Evolutionary conservation across 1,140 invertebrate species (phyloP).

Genomic region (Solenopsis fugax): DNA sequence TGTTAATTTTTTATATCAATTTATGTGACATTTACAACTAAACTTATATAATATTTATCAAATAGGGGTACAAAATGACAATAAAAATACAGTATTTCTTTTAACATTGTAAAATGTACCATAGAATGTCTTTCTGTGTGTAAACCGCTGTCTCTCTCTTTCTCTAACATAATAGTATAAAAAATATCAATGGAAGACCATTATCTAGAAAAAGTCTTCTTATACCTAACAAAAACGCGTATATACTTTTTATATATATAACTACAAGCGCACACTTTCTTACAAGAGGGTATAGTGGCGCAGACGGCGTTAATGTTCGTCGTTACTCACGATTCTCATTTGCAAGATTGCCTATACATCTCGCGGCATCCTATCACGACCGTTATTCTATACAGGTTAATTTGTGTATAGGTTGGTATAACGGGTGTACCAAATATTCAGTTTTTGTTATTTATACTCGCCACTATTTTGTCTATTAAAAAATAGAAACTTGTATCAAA

Average conservation of each 20-base stretch:
- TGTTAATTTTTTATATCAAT: background rate
- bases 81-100: slow-evolving; percentile 51
- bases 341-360: slow-evolving; percentile 86
- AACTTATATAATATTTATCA: slow-evolving; percentile 43
- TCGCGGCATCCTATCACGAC: slow-evolving; percentile 83
- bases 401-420: slow-evolving; percentile 76
- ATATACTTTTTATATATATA: slow-evolving; percentile 42
- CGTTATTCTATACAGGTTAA: slow-evolving; percentile 79
- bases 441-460: slow-evolving; percentile 10
- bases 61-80: slow-evolving; percentile 17
- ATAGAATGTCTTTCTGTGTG: slow-evolving; percentile 57
- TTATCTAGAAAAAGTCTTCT: slow-evolving; percentile 72
- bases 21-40: background rate
- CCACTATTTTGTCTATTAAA: background rate
- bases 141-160: slow-evolving; percentile 10
- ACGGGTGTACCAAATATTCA: slow-evolving; percentile 76
- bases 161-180: slow-evolving; percentile 58
- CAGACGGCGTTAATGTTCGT: slow-evolving; percentile 83
- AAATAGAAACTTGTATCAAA: background rate
- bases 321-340: slow-evolving; percentile 86
- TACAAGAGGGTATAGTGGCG: slow-evolving; percentile 54
- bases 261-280: slow-evolving; percentile 37
- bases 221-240: slow-evolving; percentile 65
- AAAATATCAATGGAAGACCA: slow-evolving; percentile 72
- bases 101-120: slow-evolving; percentile 5